Evolutionary conservation across 2,888 invertebrate species (phyloP).

Genomic region (Operophtera brumata): DNA sequence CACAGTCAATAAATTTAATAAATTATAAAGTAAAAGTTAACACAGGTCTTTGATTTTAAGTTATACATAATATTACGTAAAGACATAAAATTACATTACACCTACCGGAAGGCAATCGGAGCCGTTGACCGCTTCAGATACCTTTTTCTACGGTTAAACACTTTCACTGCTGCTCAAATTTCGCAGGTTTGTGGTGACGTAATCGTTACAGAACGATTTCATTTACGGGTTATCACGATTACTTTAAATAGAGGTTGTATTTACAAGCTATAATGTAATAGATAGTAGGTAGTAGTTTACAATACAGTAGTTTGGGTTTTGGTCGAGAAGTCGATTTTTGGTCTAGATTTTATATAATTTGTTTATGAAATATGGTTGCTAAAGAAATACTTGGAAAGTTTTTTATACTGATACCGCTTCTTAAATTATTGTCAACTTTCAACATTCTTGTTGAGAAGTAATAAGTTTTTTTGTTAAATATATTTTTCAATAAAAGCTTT

Average conservation of each 20-base stretch:
- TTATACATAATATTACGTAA: constrained; percentile 26
- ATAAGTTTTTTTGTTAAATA: too few species aligned
- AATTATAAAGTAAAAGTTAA: constrained; percentile 20
- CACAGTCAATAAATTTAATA: constrained; percentile 1
- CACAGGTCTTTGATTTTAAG: constrained; percentile 14
- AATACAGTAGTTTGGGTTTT: neutral
- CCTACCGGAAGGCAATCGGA: constrained; percentile 18
- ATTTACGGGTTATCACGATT: constrained; percentile 38
- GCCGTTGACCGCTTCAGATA: constrained; percentile 51
- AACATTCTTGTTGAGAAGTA: neutral
- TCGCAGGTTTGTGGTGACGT: constrained; percentile 56
- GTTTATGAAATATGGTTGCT: too few species aligned
- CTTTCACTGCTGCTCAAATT: constrained; percentile 66
- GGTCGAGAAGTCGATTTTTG: neutral
- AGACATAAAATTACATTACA: constrained; percentile 27
- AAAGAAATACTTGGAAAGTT: too few species aligned
- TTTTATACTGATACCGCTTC: too few species aligned
- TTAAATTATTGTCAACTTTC: neutral
- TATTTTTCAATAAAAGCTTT: too few species aligned
- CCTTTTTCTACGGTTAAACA: constrained; percentile 44
- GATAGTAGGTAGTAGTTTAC: too few species aligned
- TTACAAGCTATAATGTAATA: constrained; percentile 1
- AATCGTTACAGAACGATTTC: constrained; percentile 54
- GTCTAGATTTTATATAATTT: neutral
- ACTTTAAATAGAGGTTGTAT: neutral